phyloP scores from a whole-genome alignment of 2,888 invertebrate species.

The Stramonita haemastoma region DNA sequence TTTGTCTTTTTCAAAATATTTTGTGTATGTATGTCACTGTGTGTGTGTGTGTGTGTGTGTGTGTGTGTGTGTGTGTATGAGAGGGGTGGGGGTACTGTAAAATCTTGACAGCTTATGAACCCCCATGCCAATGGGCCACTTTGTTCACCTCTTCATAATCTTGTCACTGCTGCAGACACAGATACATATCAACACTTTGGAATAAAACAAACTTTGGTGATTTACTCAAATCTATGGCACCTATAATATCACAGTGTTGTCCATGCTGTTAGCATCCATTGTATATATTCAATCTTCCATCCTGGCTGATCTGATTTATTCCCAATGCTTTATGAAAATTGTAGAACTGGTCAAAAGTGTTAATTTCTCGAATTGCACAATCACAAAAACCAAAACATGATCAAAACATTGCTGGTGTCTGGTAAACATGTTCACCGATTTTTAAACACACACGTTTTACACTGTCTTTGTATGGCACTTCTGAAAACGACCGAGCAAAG shows the following conservation, averaged over 20 bases:
- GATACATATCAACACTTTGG: background rate
- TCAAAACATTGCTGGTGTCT: background rate
- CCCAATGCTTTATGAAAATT: too few relatives aligned
- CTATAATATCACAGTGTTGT: too few relatives aligned
- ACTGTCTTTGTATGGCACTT: background rate
- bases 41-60: conserved; percentile 1
- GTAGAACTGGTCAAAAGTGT: too few relatives aligned
- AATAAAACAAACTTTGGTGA: background rate
- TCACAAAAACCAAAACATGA: too few relatives aligned
- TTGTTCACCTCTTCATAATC: background rate
- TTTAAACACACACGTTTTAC: background rate
- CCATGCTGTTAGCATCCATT: too few relatives aligned
- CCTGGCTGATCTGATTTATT: too few relatives aligned
- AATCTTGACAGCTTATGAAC: background rate
- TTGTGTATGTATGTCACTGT: background rate
- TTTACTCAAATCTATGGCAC: background rate
- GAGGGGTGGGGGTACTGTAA: background rate
- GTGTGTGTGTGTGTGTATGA: background rate
- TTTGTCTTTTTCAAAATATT: background rate
- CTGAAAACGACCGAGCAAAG: background rate
- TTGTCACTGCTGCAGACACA: background rate
- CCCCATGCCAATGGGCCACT: background rate
- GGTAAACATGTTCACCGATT: background rate
- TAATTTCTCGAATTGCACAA: too few relatives aligned
- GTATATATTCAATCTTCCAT: too few relatives aligned